Evolutionary conservation across 2,113 vertebrate genomes (phyloP), one percentile per base, ranked within the genome.

Genomic region (Embiotoca jacksoni): DNA sequence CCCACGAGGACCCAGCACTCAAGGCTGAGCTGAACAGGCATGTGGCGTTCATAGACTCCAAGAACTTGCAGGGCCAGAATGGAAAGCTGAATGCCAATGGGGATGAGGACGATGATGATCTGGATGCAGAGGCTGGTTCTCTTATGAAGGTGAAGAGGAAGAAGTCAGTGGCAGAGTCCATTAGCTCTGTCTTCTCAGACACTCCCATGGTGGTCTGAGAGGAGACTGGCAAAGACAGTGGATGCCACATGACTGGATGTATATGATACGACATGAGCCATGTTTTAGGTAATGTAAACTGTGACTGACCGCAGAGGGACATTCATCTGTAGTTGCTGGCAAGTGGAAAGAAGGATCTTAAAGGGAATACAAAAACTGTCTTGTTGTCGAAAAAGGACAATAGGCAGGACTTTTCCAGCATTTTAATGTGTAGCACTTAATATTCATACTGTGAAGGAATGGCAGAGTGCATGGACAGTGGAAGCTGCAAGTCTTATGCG

Each of bases 151-250:
- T 78, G 1, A 96, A 94, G 86, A 94, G 98, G 89, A 97, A 96
- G 94, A 96, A 96, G 95, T 99, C 98, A 1, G 96, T 98, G 61
- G 96, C 97, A 0, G 98, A 98, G 75, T 99, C 98, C 1, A 96
- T 98, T 89, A 98, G 98, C 88, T 99, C 98, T 0, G 97, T 99
- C 84, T 99, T 99, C 93, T 99, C 98, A 0, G 97, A 99, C 94
- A 98, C 97, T 1, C 98, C 98, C 80, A 99, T 99, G 83, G 97
- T 99, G 92, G 97, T 98, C 91, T 99, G 94, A 95, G 75, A 36
- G 11, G 66, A 78, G 14, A 56, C 63, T 1, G 53, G 39, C 23
- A 50, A 37, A 39, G 36, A 69, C 6, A 53, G 47, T 46, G 32
- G 79, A 80, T 35, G 35, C 58, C 64, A 46, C 69, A 54, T 6